Evolutionary conservation across 2,888 invertebrate genomes (phyloP), one percentile per base, ranked within the genome.

Genomic region (Hedya salicella): DNA sequence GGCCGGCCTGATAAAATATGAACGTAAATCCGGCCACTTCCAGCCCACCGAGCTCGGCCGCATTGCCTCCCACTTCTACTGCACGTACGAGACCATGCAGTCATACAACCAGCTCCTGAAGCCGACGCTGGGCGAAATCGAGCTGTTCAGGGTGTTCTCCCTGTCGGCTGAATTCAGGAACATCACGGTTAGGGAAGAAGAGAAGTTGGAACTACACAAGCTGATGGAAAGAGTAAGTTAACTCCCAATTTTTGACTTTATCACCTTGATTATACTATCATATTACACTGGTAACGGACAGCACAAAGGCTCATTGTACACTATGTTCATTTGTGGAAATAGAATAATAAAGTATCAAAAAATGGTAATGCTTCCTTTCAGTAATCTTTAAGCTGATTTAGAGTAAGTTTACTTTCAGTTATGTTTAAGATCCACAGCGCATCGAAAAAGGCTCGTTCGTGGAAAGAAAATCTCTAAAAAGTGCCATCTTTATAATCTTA

Each of bases 21-120:
- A 99, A 77, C 94, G 98, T 13, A 98, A 98, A 83, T 96, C 96
- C 1, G 99, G 99, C 1, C 96, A 96, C 74, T 93, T 95, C 73
- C 95, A 97, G 81, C 96, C 97, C 0, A 99, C 99, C 0, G 99
- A 99, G 87, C 92, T 99, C 9, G 99, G 99, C 0, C 95, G 99
- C 40, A 99, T 99, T 80, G 98, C 99, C 3, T 98, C 98, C 0
- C 99, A 99, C 92, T 99, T 97, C 93, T 99, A 99, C 89, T 98
- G 98, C 82, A 98, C 99, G 0, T 96, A 97, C 86, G 99, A 99
- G 74, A 98, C 99, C 0, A 99, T 99, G 95, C 94, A 97, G 75
- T 97, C 97, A 0, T 99, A 99, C 91, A 98, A 99, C 86, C 98
- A 99, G 83, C 93, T 99, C 53, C 88, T 99, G 69, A 99, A 99